A percentile compares a stretch with the other conserved stretches of the same genome.
Evolutionary conservation across 2,888 invertebrate genomes (phyloP).

Genomic region (Linyphia triangularis): DNA sequence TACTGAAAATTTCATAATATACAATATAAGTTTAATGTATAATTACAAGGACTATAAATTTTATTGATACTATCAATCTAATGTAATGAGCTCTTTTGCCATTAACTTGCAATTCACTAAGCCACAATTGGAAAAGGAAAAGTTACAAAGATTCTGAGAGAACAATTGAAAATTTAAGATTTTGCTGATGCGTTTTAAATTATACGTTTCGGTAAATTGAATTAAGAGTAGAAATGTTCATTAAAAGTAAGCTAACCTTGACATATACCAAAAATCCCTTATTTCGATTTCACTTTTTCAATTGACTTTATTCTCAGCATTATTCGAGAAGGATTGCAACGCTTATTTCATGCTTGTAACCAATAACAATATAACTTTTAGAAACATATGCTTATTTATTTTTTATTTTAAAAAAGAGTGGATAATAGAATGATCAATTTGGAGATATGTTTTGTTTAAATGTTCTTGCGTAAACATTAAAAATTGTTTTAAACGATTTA

Average conservation of each 20-base stretch:
- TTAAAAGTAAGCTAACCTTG: slow-evolving; percentile 10
- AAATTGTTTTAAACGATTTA: no score
- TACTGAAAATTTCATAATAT: no score
- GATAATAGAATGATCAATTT: no score
- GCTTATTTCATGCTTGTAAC: no score
- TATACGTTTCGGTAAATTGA: not conserved
- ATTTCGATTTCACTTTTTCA: slow-evolving; percentile 21
- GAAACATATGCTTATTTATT: no score
- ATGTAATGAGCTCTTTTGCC: not conserved
- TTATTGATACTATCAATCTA: not conserved
- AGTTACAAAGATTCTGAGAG: not conserved
- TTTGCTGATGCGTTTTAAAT: not conserved
- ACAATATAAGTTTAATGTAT: not conserved
- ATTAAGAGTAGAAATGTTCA: no score
- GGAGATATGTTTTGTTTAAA: no score
- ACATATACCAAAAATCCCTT: not conserved
- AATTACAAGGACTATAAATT: not conserved
- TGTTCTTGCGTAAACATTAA: no score
- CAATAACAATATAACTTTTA: no score
- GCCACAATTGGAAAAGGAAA: not conserved
- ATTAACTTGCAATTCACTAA: not conserved
- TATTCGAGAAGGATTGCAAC: no score
- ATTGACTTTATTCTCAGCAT: no score
- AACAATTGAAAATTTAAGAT: not conserved
- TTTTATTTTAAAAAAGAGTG: no score